Evolutionary conservation across 64 coral and sea anemone genomes (phyloP), one percentile per base, ranked within the genome.

Genomic region (Stichodactyla mertensii): DNA sequence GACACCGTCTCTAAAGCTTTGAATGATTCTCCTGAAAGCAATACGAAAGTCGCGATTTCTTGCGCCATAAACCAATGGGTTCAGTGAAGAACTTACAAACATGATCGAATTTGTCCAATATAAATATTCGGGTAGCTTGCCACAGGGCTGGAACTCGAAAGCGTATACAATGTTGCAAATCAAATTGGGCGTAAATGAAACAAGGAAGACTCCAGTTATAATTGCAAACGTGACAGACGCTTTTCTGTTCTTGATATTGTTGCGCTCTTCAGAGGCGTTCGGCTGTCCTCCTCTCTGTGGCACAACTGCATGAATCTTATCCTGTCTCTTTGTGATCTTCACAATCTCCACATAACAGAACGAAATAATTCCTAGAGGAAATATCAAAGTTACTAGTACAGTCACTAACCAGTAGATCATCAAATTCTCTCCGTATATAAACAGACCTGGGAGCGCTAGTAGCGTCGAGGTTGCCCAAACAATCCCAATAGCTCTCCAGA

Each of bases 181-280:
- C 8, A 85, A 85, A 27, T 60, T 82, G 4, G 83, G 83, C 16
- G 60, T n/a, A 31, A 58, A 85, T 22, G 83, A 85, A 57, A 85
- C 57, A 12, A 85, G n/a, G 26, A 85, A 59, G 5, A 85, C 60
- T 18, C 5, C 83, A 51, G 60, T 85, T 16, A 85, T 64, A 28
- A 85, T 85, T 6, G 56, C 53, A 62, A 85, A 85, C 4, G 83
- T 85, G 19, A 61, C 15, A 8, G 83, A 57, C 6, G 83, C 83
- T 61, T 85, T 85, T 16, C 56, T 20, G 83, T 85, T 85, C 16
- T 85, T 58, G 78, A 81, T 81, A 54, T 81, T 52, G 51, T 55
- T 52, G 78, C 78, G 78, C 7, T 15, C 16, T 9, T 31, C 24
- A 74, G 69, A 31, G n/a, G n/a, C 69, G 10, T 26, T 74, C 24